Evolutionary conservation across 2,113 vertebrate species (phyloP), one percentile per base, ranked within the genome.

Genomic region (Heterochromis multidens): DNA sequence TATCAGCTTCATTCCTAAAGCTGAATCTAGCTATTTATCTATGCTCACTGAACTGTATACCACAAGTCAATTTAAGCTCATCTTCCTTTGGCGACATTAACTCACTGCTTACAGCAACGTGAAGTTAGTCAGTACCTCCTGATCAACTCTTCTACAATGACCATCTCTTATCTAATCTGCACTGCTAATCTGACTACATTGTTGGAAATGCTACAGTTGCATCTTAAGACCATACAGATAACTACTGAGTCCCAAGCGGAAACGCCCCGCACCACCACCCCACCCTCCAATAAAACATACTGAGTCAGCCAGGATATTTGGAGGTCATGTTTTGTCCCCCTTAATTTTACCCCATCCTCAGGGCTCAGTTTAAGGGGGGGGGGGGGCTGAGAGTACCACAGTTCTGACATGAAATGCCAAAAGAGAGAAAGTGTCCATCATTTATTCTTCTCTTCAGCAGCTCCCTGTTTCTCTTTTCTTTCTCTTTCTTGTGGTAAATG

Each of bases 161-260:
- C 92, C 85, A 74, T 67, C 91, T 84, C 84, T 81, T 89, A 84
- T 93, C 93, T 93, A 89, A 93, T 94, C 94, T 85, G 88, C 93
- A 93, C 93, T 81, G 89, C 89, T 92, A 89, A 90, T 95, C 91
- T 92, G 92, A 95, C 95, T 95, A 95, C 93, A 94, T 94, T 94
- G 94, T 93, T 94, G 93, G 93, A 95, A 95, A 96, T 96, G 95
- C 95, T 96, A 96, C 95, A 94, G 93, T 95, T 95, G 95, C 96
- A 95, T 95, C 89, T 94, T 93, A 88, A 94, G 89, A 95, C 91
- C 92, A 83, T 77, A 93, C 85, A 92, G 91, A 93, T 88, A 88
- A 90, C 91, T 87, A 86, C 77, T 91, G 88, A 92, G 88, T 92
- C 90, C 92, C 86, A 31, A 88, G 92, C 84, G 61, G 86, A 31